Conservation (phyloP, 1,140 invertebrate species). For the Calosoma granatense region DNA sequence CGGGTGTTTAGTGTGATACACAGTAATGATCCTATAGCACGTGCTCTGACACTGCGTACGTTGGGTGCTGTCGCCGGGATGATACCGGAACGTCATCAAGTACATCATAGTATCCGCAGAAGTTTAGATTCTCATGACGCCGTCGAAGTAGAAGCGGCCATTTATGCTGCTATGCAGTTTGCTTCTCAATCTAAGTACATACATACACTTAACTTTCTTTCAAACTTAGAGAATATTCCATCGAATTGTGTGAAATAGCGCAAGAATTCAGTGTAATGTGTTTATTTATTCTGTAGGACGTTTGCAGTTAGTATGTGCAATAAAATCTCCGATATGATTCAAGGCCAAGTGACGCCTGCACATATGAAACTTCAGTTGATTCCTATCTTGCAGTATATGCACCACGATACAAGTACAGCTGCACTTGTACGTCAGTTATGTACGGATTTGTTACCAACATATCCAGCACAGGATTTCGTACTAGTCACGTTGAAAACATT, state of each 20-base stretch:
- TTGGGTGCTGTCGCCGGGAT: conserved; percentile 86
- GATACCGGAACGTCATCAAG: conserved; percentile 86
- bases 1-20: conserved; percentile 92
- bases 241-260: neutral
- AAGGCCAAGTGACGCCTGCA: conserved; percentile 80
- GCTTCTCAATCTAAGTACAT: conserved; percentile 79
- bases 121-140: conserved; percentile 90
- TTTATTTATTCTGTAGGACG: conserved; percentile 42
- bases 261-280: neutral
- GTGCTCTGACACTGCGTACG: conserved; percentile 80
- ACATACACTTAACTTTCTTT: conserved; percentile 10
- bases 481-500: conserved; percentile 77
- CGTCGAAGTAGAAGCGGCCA: conserved; percentile 91
- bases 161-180: conserved; percentile 89
- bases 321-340: conserved; percentile 92
- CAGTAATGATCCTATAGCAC: conserved; percentile 91
- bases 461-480: conserved; percentile 82
- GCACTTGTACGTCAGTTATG: conserved; percentile 74
- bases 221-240: neutral
- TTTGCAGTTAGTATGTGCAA: conserved; percentile 96
- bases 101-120: conserved; percentile 87
- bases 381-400: conserved; percentile 86
- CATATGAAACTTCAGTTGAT: conserved; percentile 86
- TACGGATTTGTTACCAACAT: conserved; percentile 70
- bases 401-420: conserved; percentile 79